A percentile compares a stretch with the other conserved stretches of the same genome.
These are phyloP conservation scores for Amblyjoppa fuscipennis DNA, from an alignment of 2,888 invertebrate species.

Conservation along the genomic window DNA sequence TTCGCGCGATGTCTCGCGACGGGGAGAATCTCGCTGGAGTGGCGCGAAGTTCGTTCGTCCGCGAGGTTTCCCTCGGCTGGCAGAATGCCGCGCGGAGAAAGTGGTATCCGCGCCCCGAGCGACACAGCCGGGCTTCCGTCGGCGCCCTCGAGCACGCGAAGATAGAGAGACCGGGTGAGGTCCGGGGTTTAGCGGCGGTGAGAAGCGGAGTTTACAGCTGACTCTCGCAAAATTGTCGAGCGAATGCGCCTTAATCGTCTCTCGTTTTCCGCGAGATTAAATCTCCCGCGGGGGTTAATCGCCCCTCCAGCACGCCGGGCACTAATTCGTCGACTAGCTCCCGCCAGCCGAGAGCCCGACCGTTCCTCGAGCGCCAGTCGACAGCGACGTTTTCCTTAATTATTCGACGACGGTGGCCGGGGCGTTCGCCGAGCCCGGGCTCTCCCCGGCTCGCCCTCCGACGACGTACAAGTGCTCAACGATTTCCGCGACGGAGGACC, in stretches of 20 bases:
- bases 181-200: slow-evolving; percentile 21
- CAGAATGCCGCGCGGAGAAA: slow-evolving; percentile 21
- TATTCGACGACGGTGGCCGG: slow-evolving; percentile 49
- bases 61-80: slow-evolving; percentile 29
- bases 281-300: slow-evolving; percentile 78
- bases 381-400: slow-evolving; percentile 69
- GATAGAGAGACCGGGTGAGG: neutral
- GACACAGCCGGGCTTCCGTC: neutral
- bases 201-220: slow-evolving; percentile 47
- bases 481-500: slow-evolving; percentile 14
- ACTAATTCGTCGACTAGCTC: slow-evolving; percentile 79
- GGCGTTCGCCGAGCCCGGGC: slow-evolving; percentile 40
- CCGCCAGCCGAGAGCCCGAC: slow-evolving; percentile 32
- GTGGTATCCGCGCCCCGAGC: neutral
- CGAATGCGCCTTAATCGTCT: slow-evolving; percentile 77
- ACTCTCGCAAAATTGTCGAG: slow-evolving; percentile 68
- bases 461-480: slow-evolving; percentile 32
- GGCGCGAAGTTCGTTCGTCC: slow-evolving; percentile 20
- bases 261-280: slow-evolving; percentile 80
- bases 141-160: neutral
- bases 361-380: slow-evolving; percentile 48
- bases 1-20: slow-evolving; percentile 27
- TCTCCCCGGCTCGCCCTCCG: slow-evolving; percentile 12
- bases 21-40: neutral
- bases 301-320: slow-evolving; percentile 73